Base-by-base conservation (phyloP, 2,888 invertebrate species). In the Drosophila aldrichi region DNA sequence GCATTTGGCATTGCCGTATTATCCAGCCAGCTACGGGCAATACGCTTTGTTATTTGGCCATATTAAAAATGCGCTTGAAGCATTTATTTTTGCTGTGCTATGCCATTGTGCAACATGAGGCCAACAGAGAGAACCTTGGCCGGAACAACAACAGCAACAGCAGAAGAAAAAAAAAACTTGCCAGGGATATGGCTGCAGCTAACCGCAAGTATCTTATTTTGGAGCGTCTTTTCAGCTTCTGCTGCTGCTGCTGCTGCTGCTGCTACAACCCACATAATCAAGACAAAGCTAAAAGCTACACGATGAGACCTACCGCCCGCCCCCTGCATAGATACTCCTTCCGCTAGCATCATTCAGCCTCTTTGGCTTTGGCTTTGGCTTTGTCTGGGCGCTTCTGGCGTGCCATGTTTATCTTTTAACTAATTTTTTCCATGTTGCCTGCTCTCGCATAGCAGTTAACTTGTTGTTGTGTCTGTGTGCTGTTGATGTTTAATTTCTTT, bases 331-430 rank as follows among this genome's bases (percentile, higher is more conserved):
- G 48, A 49, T 32, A 32, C 36, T 40, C 36, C 29, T 43, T 7
- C n/a, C 49, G 40, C 48, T n/a, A 43, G 59, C 18, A 38, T 52
- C 67, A 32, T 46, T 16, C 43, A 48, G 66, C 22, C 43, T 46
- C 67, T 76, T 67, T 67, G 74, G 58, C 70, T 87, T 70, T 86
- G 78, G 43, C 67, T 76, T 66, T 67, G 74, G 58, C 70, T 87
- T 70, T 86, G 78, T 84, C 86, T 83, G 86, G 66, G 75, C 82
- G 69, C 80, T 82, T 74, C 75, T 84, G 80, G 82, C 82, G 80
- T 88, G 82, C 82, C 86, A 82, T 88, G 88, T 88, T 86, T 89
- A 88, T 89, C 88, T 88, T 86, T 86, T 88, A 82, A 85, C 90
- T 89, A 90, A 82, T 86, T 89, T 89, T 86, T 85, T 86, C 73